Evolutionary conservation across 2,113 vertebrate genomes (phyloP).

Genomic region (Thermophis baileyi): DNA sequence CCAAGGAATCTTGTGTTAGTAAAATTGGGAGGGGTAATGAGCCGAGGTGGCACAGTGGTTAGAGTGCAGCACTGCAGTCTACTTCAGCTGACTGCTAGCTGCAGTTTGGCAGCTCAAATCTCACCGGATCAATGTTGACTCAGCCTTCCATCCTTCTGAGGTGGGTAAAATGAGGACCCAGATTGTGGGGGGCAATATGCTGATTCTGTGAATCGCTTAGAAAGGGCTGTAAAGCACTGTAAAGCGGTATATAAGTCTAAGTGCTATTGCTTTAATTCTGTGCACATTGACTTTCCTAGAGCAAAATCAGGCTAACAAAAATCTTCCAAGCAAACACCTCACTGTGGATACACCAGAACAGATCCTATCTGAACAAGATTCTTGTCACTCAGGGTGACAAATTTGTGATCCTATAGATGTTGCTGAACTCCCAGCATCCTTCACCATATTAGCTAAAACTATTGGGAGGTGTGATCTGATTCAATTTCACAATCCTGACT

Average conservation of each 20-base stretch:
- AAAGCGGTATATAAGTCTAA: no score
- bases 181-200: no score
- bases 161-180: no score
- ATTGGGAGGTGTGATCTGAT: background rate
- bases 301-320: background rate
- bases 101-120: no score
- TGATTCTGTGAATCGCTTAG: no score
- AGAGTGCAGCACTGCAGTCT: no score
- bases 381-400: background rate
- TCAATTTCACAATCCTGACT: background rate
- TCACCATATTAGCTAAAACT: background rate
- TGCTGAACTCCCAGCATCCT: background rate
- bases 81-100: no score
- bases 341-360: background rate
- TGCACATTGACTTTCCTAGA: background rate
- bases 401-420: background rate
- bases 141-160: no score
- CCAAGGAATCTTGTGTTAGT: background rate
- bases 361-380: background rate
- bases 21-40: background rate
- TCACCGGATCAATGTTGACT: no score
- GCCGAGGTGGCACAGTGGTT: no score
- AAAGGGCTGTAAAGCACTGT: no score
- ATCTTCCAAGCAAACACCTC: background rate
- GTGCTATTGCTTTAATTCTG: no score